Conservation (phyloP, 2,888 invertebrate genomes). For the Abrostola triplasia region DNA sequence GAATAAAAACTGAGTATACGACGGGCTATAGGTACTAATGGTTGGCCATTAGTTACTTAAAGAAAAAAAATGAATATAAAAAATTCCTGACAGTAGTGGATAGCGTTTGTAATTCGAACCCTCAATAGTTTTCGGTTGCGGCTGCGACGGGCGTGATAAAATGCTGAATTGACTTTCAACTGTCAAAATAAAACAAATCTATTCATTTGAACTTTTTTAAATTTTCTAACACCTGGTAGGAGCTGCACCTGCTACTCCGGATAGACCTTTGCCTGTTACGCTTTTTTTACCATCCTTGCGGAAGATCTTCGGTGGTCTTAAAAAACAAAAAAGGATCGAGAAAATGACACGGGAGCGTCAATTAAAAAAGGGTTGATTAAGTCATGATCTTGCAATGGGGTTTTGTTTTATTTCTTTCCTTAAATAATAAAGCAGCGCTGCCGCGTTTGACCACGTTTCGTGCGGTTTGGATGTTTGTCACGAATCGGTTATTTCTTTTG, state of each 20-base stretch:
- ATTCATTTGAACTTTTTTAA: constrained; percentile 13
- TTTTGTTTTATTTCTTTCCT: background rate
- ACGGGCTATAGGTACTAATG: too few species aligned
- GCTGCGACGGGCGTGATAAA: constrained; percentile 11
- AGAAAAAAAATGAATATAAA: background rate
- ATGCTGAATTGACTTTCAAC: constrained; percentile 21
- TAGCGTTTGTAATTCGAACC: constrained; percentile 27
- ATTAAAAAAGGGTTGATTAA: constrained; percentile 35
- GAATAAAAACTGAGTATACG: background rate
- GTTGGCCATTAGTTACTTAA: background rate
- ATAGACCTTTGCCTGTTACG: constrained; percentile 54
- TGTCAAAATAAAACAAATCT: constrained; percentile 33
- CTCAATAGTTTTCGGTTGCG: constrained; percentile 10
- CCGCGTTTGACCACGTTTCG: background rate
- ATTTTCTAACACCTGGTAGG: constrained; percentile 41
- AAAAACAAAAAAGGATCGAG: constrained; percentile 28
- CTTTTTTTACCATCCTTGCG: constrained; percentile 45
- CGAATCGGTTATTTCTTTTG: background rate
- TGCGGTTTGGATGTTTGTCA: background rate
- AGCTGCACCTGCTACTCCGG: constrained; percentile 54
- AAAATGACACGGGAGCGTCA: constrained; percentile 21
- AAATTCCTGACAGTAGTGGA: constrained; percentile 1
- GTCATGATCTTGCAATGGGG: constrained; percentile 15
- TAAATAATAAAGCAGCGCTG: background rate
- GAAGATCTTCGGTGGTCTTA: constrained; percentile 53